These are phyloP conservation scores for Vireo griseus DNA, from an alignment of 2,797 vertebrate genomes.

Conservation along the genomic window DNA sequence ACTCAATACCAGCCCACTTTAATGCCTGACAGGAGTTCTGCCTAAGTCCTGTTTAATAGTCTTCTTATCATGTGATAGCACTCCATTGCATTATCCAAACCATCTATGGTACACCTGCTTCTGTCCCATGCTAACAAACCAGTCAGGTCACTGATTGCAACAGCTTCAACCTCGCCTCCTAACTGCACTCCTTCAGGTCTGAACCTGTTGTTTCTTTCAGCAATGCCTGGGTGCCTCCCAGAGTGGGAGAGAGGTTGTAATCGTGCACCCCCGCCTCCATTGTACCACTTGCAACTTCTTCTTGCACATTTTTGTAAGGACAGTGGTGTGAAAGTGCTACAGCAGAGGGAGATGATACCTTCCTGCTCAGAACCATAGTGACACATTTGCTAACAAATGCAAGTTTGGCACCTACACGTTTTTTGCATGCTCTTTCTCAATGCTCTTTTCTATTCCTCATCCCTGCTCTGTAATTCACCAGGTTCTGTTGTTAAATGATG, in stretches of 20 bases:
- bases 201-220: constrained; percentile 26
- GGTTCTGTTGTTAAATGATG: background rate
- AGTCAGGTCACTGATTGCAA: constrained; percentile 33
- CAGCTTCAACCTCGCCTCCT: background rate
- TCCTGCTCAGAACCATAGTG: background rate
- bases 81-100: background rate
- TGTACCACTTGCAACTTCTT: background rate
- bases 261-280: background rate
- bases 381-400: background rate
- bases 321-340: background rate
- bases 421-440: background rate
- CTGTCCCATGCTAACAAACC: background rate
- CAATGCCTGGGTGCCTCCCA: constrained; percentile 11
- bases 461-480: background rate
- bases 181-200: background rate
- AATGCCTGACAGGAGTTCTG: background rate
- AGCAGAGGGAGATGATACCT: background rate
- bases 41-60: background rate
- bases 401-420: background rate
- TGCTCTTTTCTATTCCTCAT: background rate
- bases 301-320: background rate
- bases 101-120: background rate
- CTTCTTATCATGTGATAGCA: background rate
- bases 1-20: background rate
- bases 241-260: background rate